Evolutionary conservation across 2,888 invertebrate genomes (phyloP).

Genomic region (Ophraella communa): DNA sequence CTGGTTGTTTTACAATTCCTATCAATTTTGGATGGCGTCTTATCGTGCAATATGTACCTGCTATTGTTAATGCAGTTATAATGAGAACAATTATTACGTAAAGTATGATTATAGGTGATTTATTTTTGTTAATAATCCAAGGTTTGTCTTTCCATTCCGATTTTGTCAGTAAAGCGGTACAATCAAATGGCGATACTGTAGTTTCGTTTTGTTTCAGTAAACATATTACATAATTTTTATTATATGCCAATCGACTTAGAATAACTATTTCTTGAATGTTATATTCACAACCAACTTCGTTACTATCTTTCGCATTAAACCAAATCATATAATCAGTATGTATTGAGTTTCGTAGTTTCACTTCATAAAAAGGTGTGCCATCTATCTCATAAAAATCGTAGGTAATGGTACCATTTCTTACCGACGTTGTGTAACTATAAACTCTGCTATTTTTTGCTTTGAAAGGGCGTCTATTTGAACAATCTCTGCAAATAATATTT

Average conservation of each 20-base stretch:
- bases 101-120: slow-evolving; percentile 15
- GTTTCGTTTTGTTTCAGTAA: slow-evolving; percentile 15
- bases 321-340: slow-evolving; percentile 25
- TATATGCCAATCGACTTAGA: slow-evolving; percentile 15
- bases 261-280: slow-evolving; percentile 20
- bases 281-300: slow-evolving; percentile 26
- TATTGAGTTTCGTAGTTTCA: slow-evolving; percentile 21
- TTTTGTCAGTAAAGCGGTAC: slow-evolving; percentile 26
- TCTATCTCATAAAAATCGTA: slow-evolving; percentile 29
- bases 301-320: slow-evolving; percentile 24
- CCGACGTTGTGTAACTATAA: slow-evolving; percentile 19
- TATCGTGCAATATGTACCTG: slow-evolving; percentile 17
- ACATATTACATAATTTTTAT: slow-evolving; percentile 25
- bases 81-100: slow-evolving; percentile 4
- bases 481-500: slow-evolving; percentile 14
- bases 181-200: slow-evolving; percentile 32
- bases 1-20: slow-evolving; percentile 18
- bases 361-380: slow-evolving; percentile 27
- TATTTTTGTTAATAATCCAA: slow-evolving; percentile 31
- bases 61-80: slow-evolving; percentile 6
- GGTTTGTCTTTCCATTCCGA: slow-evolving; percentile 19
- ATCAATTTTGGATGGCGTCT: slow-evolving; percentile 28
- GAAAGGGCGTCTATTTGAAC: neutral
- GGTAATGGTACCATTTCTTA: slow-evolving; percentile 26
- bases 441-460: neutral